Conservation (phyloP, 2,797 vertebrate species). For the Propithecus deckenii region DNA sequence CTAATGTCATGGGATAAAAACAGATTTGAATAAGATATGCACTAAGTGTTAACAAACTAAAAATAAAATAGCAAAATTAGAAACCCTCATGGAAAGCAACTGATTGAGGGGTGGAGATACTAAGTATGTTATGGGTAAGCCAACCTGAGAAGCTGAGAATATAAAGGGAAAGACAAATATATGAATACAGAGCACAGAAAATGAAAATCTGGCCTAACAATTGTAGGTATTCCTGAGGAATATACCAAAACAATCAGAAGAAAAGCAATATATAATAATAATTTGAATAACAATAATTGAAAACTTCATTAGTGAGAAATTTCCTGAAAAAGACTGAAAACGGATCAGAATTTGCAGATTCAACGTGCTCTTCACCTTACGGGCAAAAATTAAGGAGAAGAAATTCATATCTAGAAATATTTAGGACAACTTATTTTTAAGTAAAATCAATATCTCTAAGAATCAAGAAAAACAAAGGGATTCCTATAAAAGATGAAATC, state of each 20-base stretch:
- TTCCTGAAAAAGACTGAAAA: not conserved
- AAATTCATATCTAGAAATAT: not conserved
- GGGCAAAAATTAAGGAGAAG: conserved; percentile 16
- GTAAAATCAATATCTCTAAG: not conserved
- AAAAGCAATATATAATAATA: not conserved
- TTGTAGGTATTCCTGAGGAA: not conserved
- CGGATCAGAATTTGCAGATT: not conserved
- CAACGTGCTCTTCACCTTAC: not conserved
- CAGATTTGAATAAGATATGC: not conserved
- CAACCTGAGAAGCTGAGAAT: not conserved
- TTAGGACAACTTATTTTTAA: not conserved
- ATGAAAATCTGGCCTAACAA: not conserved
- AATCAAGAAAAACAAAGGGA: not conserved
- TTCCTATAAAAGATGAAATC: conserved; percentile 6
- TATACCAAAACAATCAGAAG: not conserved
- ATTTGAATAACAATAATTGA: not conserved
- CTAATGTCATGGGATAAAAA: not conserved
- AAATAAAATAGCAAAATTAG: conserved; percentile 13
- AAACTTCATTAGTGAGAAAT: not conserved
- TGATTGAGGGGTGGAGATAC: not conserved
- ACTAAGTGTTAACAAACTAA: not conserved
- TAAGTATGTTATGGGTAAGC: not conserved
- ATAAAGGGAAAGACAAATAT: not conserved
- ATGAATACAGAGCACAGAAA: not conserved
- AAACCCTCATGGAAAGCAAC: not conserved